Base-by-base conservation (phyloP, 2,888 invertebrate species). In the Microdon myrmicae region DNA sequence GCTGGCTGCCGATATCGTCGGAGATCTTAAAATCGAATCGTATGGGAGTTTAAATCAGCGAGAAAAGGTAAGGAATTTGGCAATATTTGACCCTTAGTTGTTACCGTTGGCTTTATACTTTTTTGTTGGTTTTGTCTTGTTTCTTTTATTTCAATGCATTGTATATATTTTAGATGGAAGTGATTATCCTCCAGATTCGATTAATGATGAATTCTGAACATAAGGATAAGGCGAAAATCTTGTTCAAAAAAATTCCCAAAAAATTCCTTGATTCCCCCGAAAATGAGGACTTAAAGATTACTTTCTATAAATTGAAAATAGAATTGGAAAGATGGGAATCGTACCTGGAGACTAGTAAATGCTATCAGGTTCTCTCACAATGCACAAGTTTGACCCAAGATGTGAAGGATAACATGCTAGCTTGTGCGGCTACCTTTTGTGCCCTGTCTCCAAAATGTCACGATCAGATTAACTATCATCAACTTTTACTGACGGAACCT, bases 151-250 rank as follows among this genome's bases (percentile, higher is more conserved):
- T 29, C 6, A 29, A n/a, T 29, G 9, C 9, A n/a, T 10, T 35
- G 92, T 80, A 34, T 25, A 3, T 12, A 3, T 38, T 32, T 14
- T 23, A 67, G 67, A 90, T 96, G 2, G 92, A 95, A 70, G 84
- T 96, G 41, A 93, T 97, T 67, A 79, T 97, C 68, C 96, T 97
- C 76, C 96, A 97, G 79, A 97, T 97, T 95, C 85, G 96, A 66
- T 82, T 96, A 6, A 95, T 95, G 75, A 82, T 96, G 35, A 90
- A 90, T 1, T 93, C 92, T 73, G 90, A 94, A 72, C 96, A 97
- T 79, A 95, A 90, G 76, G 87, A 95, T 67, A 87, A 96, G 32
- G 94, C 95, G 4, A 94, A 95, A 75, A 97, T 97, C 68, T 95
- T 97, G 73, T 93, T 95, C 1, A 96, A 96, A 80, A 97, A 97